phyloP scores from a whole-genome alignment of 92 coral and sea anemone genomes.

The Zoanthus sansibaricus region DNA sequence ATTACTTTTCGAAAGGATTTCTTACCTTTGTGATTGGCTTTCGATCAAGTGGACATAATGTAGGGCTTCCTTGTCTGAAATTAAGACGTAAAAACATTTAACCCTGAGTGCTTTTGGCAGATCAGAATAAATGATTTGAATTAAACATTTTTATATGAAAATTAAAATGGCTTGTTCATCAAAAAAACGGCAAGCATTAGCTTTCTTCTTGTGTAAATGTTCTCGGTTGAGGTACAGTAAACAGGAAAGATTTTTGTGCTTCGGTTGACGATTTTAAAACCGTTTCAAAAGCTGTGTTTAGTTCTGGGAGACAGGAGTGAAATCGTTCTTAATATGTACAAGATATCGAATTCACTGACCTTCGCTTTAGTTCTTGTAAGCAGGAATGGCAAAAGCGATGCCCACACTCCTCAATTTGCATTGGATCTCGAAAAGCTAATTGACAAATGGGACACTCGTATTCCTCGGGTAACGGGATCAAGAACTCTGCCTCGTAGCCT shows the following conservation, averaged over 20 bases:
- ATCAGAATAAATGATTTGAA: neutral
- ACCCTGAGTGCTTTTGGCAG: neutral
- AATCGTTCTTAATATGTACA: neutral
- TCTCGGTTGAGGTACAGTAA: neutral
- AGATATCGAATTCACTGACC: conserved; percentile 51
- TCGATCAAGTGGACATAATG: conserved; percentile 92
- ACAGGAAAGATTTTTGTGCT: neutral
- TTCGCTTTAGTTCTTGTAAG: conserved; percentile 90
- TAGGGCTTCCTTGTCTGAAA: conserved; percentile 85
- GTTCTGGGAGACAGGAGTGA: neutral
- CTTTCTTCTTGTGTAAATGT: neutral
- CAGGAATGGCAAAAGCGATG: conserved; percentile 98
- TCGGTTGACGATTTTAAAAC: neutral
- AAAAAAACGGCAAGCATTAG: neutral
- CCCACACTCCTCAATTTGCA: conserved; percentile 98
- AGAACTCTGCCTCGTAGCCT: conserved; percentile 95
- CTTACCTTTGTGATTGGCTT: conserved; percentile 92
- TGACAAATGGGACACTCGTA: conserved; percentile 99
- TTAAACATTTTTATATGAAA: neutral
- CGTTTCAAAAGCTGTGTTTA: neutral
- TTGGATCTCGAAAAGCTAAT: conserved; percentile 97
- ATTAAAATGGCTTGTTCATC: neutral
- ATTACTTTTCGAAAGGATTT: neutral
- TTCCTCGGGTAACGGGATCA: conserved; percentile 85
- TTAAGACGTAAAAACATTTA: neutral